phyloP scores from a whole-genome alignment of 2,797 vertebrate species.

The Manis crassicaudata region DNA sequence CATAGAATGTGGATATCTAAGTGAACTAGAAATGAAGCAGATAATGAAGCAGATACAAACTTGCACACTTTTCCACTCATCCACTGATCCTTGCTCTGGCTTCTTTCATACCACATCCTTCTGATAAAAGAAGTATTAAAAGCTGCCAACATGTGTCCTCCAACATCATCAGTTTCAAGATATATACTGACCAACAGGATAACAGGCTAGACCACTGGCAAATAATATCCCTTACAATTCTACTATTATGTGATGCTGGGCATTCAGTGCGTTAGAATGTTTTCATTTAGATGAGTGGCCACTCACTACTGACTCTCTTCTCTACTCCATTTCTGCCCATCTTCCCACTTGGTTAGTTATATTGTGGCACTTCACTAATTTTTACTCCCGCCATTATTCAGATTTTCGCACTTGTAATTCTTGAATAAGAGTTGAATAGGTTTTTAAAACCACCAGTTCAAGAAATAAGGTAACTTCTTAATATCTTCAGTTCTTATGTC shows the following conservation, averaged over 20 bases:
- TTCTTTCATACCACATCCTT: background rate
- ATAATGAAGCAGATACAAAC: background rate
- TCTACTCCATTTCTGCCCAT: background rate
- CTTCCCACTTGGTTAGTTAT: conserved; percentile 6
- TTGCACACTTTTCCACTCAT: background rate
- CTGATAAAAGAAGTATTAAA: conserved; percentile 19
- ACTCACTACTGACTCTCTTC: background rate
- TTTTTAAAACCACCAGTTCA: conserved; percentile 49
- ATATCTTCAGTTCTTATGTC: no score
- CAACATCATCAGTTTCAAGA: background rate
- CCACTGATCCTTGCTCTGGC: background rate
- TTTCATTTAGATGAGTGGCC: conserved; percentile 40
- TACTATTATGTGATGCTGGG: background rate
- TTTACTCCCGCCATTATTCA: conserved; percentile 1
- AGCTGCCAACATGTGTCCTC: background rate
- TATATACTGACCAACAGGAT: background rate
- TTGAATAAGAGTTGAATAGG: conserved; percentile 40
- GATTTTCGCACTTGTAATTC: background rate
- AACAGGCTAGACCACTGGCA: background rate
- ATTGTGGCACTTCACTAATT: background rate
- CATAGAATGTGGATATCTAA: background rate
- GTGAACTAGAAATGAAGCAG: conserved; percentile 20
- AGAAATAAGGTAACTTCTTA: background rate
- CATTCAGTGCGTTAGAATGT: background rate
- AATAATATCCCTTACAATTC: background rate